Conservation (phyloP, 1,140 invertebrate genomes). For the Phocides pigmalion region DNA sequence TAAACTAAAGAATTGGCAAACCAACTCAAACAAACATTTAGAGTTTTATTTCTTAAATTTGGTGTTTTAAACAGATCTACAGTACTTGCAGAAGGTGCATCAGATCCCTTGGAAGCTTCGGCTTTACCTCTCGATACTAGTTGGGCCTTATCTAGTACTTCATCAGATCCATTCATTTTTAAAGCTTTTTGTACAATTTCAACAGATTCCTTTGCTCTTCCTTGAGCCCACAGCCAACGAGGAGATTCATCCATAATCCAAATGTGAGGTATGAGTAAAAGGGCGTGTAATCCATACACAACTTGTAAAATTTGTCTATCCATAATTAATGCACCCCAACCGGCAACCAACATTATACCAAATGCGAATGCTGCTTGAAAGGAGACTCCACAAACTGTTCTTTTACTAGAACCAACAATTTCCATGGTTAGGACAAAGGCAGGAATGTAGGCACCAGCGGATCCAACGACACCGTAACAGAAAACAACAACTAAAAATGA, state of each 20-base stretch:
- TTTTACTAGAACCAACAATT: constrained; percentile 91
- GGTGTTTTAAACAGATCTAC: constrained; percentile 91
- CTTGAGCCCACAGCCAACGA: constrained; percentile 93
- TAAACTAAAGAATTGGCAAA: constrained; percentile 95
- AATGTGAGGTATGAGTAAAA: constrained; percentile 90
- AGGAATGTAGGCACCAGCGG: constrained; percentile 92
- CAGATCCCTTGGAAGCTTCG: constrained; percentile 59
- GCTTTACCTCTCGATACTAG: constrained; percentile 86
- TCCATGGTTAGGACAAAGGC: constrained; percentile 95
- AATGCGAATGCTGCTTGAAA: constrained; percentile 92
- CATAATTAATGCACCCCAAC: constrained; percentile 91
- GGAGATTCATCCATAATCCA: constrained; percentile 95
- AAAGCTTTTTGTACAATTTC: constrained; percentile 89
- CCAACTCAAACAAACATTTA: constrained; percentile 94
- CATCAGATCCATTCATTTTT: constrained; percentile 87
- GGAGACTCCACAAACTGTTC: constrained; percentile 92
- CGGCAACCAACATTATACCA: constrained; percentile 92
- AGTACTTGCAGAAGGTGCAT: constrained; percentile 82
- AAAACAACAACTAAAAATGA: constrained; percentile 88
- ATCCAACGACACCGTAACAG: constrained; percentile 92
- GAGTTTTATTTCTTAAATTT: constrained; percentile 90
- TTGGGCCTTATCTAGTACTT: constrained; percentile 86
- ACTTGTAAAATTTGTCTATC: constrained; percentile 91
- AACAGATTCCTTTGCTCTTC: constrained; percentile 88
- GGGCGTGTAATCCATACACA: constrained; percentile 90